Conservation (phyloP, 1,140 invertebrate genomes). For the Drosophila malerkotliana region DNA sequence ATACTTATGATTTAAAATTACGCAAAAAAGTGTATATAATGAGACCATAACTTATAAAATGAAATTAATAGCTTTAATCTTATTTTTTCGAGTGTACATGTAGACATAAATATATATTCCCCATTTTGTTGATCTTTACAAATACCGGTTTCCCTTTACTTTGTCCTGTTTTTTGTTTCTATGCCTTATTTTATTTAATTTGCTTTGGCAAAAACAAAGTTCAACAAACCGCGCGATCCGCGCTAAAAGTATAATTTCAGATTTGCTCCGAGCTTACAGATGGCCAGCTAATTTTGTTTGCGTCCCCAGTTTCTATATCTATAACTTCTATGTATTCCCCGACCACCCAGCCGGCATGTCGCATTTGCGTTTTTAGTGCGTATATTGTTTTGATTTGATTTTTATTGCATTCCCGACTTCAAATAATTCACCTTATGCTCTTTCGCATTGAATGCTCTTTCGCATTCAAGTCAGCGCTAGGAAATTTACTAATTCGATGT, state of each 20-base stretch:
- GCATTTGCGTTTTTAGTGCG: constrained; percentile 5
- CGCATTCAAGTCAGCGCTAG: constrained; percentile 29
- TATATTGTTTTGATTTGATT: constrained; percentile 4
- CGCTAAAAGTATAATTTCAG: constrained; percentile 26
- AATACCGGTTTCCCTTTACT: constrained; percentile 57
- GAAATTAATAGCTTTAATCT: not conserved
- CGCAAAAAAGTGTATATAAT: no score
- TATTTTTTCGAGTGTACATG: not conserved
- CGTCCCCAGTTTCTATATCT: constrained; percentile 16
- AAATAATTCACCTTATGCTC: constrained; percentile 8
- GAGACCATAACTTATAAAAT: no score
- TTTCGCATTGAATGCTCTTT: constrained; percentile 29
- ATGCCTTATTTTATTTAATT: constrained; percentile 20
- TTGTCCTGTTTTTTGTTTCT: constrained; percentile 10
- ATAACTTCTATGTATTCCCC: not conserved
- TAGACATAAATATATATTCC: constrained; percentile 41
- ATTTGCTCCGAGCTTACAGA: constrained; percentile 48
- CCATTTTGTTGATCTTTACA: constrained; percentile 29
- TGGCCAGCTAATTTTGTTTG: constrained; percentile 40
- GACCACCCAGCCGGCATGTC: constrained; percentile 44
- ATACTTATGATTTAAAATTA: no score
- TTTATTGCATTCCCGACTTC: constrained; percentile 16
- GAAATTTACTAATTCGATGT: constrained; percentile 50
- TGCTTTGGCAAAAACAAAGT: constrained; percentile 37
- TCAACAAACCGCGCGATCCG: constrained; percentile 57